These are phyloP conservation scores for Kryptolebias marmoratus DNA, from an alignment of 2,113 vertebrate species.

Conservation along the genomic window DNA sequence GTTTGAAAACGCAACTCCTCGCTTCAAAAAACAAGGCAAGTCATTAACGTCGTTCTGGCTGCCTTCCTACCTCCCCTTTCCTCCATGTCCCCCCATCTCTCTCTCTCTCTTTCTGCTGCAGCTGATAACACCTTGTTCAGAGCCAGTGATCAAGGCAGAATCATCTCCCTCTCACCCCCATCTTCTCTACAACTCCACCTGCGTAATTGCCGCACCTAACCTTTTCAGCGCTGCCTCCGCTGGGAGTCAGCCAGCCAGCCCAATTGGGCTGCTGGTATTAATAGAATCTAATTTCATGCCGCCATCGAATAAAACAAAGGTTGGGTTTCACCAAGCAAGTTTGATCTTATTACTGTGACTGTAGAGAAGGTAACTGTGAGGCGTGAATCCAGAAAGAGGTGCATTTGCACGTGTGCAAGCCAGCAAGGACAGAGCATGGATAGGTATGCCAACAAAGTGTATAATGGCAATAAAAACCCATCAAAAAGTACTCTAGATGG, in stretches of 20 bases:
- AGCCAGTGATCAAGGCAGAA: conserved; percentile 75
- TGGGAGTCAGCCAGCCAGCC: conserved; percentile 75
- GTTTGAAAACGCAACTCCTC: conserved; percentile 70
- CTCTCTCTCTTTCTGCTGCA: conserved; percentile 37
- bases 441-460: conserved; percentile 8
- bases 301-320: conserved; percentile 82
- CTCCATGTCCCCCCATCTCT: conserved; percentile 5
- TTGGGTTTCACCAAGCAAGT: conserved; percentile 78
- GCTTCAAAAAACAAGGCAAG: conserved; percentile 72
- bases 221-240: conserved; percentile 80
- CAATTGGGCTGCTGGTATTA: conserved; percentile 80
- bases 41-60: conserved; percentile 77
- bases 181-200: conserved; percentile 79
- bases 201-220: conserved; percentile 85
- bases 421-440: conserved; percentile 11
- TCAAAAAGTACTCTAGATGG: conserved; percentile 15
- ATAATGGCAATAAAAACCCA: conserved; percentile 24
- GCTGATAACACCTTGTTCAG: conserved; percentile 78
- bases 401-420: conserved; percentile 24
- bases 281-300: conserved; percentile 84
- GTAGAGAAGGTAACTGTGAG: conserved; percentile 63
- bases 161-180: conserved; percentile 76
- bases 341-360: conserved; percentile 78
- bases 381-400: conserved; percentile 44
- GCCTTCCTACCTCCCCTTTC: conserved; percentile 35